phyloP scores from a whole-genome alignment of 2,888 invertebrate genomes.

The Lasioglossum pauxillum region DNA sequence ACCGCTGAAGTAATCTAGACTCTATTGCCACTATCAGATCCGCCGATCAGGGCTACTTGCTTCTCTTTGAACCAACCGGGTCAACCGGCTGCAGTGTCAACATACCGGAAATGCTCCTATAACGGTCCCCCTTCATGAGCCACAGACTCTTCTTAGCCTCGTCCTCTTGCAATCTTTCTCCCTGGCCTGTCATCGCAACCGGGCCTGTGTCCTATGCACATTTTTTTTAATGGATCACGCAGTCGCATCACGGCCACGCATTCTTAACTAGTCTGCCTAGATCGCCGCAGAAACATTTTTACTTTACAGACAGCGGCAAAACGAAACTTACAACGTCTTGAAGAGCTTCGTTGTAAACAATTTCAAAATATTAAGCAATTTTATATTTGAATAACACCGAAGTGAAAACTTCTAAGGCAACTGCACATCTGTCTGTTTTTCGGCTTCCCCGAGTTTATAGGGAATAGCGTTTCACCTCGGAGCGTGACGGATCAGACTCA shows the following conservation, averaged over 20 bases:
- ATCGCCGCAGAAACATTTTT: not conserved
- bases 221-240: constrained; percentile 17
- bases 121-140: constrained; percentile 71
- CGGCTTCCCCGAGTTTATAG: no score
- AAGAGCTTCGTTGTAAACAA: not conserved
- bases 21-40: constrained; percentile 79
- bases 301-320: not conserved
- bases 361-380: no score
- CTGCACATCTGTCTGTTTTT: no score
- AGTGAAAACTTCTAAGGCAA: no score
- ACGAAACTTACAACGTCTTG: not conserved
- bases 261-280: constrained; percentile 8
- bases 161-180: constrained; percentile 58
- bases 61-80: constrained; percentile 80
- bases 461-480: no score
- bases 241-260: not conserved
- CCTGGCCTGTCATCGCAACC: constrained; percentile 29
- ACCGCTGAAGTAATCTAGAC: constrained; percentile 81
- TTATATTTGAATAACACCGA: no score
- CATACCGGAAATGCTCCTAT: constrained; percentile 76
- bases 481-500: no score
- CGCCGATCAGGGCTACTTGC: constrained; percentile 77
- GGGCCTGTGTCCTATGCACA: constrained; percentile 13
- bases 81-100: constrained; percentile 80
- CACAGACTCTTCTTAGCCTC: constrained; percentile 62